A percentile compares a stretch with the other conserved stretches of the same genome.
phyloP scores from a whole-genome alignment of 2,113 vertebrate species.

The Scolopax mira region DNA sequence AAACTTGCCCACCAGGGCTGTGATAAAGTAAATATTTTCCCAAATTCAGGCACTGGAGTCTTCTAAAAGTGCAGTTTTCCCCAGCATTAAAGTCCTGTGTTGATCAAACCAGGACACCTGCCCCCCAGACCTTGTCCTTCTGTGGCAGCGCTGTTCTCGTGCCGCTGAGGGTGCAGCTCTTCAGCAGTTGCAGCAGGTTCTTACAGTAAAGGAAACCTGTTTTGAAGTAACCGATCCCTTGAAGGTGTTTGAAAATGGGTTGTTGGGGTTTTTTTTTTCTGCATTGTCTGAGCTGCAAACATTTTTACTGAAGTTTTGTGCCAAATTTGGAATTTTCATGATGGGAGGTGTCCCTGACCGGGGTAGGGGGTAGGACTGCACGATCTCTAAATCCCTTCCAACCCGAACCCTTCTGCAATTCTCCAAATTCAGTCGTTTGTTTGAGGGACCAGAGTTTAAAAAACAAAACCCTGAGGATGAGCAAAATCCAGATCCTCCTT shows the following conservation, averaged over 20 bases:
- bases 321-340: no score
- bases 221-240: rapidly evolving
- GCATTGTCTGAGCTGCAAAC: no score
- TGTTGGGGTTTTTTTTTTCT: no score
- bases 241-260: not conserved
- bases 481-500: not conserved
- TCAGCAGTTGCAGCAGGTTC: no score
- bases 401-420: not conserved
- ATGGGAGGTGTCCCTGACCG: no score
- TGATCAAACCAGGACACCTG: not conserved
- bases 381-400: no score
- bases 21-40: not conserved
- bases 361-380: no score
- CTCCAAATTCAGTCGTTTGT: not conserved
- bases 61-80: not conserved
- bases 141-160: rapidly evolving
- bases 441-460: not conserved
- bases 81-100: not conserved
- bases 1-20: no score
- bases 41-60: not conserved
- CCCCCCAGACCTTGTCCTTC: rapidly evolving
- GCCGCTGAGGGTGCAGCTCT: no score
- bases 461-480: not conserved
- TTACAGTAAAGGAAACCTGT: rapidly evolving
- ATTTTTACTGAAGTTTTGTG: not conserved